Conservation (phyloP, 2,888 invertebrate species). For the Phymatocera aterrima region DNA sequence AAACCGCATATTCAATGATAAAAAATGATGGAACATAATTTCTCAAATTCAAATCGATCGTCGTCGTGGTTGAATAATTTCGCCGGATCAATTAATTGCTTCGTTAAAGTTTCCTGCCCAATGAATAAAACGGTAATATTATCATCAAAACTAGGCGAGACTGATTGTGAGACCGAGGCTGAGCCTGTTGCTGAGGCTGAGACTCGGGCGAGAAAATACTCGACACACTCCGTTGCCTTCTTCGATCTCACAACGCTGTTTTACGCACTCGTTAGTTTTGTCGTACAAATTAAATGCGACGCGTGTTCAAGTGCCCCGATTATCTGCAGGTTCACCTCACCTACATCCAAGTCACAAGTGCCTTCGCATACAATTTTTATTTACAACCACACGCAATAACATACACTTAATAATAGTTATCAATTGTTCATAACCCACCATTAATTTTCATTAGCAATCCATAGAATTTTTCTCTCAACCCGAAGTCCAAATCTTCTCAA, state of each 20-base stretch:
- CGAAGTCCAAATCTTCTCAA: no score
- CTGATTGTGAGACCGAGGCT: not conserved
- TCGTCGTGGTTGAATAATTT: not conserved
- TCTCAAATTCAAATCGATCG: not conserved
- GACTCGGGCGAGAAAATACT: not conserved
- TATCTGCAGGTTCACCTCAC: not conserved
- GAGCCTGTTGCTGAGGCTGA: no score
- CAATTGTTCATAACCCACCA: no score
- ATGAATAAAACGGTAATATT: not conserved
- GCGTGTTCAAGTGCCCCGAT: constrained; percentile 27
- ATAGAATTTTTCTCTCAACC: no score
- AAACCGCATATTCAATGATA: not conserved
- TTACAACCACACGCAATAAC: no score
- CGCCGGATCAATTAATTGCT: not conserved
- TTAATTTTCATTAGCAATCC: no score
- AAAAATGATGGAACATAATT: not conserved
- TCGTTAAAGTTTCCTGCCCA: constrained; percentile 8
- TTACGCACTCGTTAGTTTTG: constrained; percentile 15
- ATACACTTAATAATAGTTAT: no score
- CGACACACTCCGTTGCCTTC: constrained; percentile 8
- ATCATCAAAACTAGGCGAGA: not conserved
- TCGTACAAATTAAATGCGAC: constrained; percentile 38
- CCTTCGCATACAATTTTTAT: not conserved
- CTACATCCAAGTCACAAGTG: not conserved
- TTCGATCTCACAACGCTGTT: not conserved